Percentiles rank a stretch among this genome's conserved stretches.
phyloP scores from a whole-genome alignment of 2,888 invertebrate species.

The Xanthia togata region DNA sequence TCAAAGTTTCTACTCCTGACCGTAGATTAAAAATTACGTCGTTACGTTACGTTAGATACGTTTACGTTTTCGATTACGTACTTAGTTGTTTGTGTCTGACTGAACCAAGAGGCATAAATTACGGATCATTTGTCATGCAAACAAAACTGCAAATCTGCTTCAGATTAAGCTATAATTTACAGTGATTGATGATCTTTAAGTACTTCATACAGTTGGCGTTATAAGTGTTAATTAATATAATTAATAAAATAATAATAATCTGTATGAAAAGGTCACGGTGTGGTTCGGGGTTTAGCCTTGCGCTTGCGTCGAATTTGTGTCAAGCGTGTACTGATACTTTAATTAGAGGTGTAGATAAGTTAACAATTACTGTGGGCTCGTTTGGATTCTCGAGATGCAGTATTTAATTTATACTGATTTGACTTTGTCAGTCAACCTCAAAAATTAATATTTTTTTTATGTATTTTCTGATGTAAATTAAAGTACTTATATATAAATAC shows the following conservation, averaged over 20 bases:
- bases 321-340: constrained; percentile 53
- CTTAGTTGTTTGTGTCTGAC: constrained; percentile 17
- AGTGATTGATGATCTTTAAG: constrained; percentile 66
- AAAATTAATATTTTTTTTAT: neutral
- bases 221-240: constrained; percentile 72
- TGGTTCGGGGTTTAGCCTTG: constrained; percentile 51
- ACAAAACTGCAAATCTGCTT: constrained; percentile 51
- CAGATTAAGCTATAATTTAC: constrained; percentile 58
- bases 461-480: neutral
- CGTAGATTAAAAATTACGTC: neutral
- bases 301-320: constrained; percentile 61
- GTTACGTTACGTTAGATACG: constrained; percentile 14
- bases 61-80: too few relatives aligned
- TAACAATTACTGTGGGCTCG: constrained; percentile 51
- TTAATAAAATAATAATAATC: constrained; percentile 77
- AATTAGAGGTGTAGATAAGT: constrained; percentile 50
- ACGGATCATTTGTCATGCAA: constrained; percentile 62
- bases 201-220: constrained; percentile 32
- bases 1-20: neutral
- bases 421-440: neutral
- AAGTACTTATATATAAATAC: too few relatives aligned
- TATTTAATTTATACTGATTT: constrained; percentile 7
- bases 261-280: constrained; percentile 75
- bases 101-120: constrained; percentile 31
- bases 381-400: constrained; percentile 38